Base-by-base conservation (phyloP, 2,797 vertebrate genomes). In the Salarias fasciatus region DNA sequence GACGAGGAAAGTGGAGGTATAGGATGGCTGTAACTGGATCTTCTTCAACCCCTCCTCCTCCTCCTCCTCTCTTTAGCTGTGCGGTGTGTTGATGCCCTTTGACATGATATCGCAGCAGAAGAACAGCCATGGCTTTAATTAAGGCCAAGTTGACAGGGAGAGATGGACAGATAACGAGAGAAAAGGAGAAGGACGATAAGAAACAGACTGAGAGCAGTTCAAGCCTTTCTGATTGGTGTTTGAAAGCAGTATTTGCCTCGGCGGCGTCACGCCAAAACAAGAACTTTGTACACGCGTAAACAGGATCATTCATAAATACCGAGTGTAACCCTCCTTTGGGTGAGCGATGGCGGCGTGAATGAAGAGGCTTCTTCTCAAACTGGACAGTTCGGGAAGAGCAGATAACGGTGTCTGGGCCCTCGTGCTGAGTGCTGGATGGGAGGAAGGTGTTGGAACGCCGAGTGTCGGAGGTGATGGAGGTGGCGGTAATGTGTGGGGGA, bases 81-180 rank as follows among this genome's bases (percentile, higher is more conserved):
- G 85, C 88, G 87, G 70, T 77, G 67, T 83, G 82, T 72, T 80
- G 80, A 86, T 90, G 80, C 79, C 79, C 73, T 59, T 63, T 76
- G 70, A 89, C 86, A 86, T 88, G 79, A 88, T 86, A 80, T 75
- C 72, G 86, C 62, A 85, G 82, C 75, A 80, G 59, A 77, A 62
- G 83, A 83, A 80, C 73, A 82, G 72, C 64, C 58, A 82, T 86
- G 86, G 82, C 75, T 87, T 89, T 88, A 89, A 92, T 89, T 87
- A 90, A 86, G 77, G 86, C 60, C 3, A 63, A 77, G 70, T 65
- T 84, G 67, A 87, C 41, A 38, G 61, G 69, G 69, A 65, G 74
- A 81, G 72, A 82, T 78, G 55, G 65, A 72, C 29, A 62, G 82
- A 73, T 72, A 69, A 64, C 58, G 50, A 50, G 30, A 45, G 53